Percentiles rank a stretch among this genome's conserved stretches.
These are phyloP conservation scores for Sisyra nigra DNA, from an alignment of 2,888 invertebrate genomes.

Conservation along the genomic window DNA sequence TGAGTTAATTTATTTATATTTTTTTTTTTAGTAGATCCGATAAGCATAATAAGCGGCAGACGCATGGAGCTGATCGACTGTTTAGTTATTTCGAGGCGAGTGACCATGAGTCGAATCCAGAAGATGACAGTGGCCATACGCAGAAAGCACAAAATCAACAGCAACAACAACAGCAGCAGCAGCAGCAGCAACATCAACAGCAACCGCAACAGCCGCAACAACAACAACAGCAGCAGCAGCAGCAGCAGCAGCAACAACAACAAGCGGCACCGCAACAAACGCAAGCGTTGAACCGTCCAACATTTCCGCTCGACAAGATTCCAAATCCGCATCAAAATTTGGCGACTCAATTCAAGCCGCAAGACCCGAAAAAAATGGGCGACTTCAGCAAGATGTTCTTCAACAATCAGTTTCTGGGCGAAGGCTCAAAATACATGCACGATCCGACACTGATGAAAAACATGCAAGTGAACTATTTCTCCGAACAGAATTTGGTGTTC, in stretches of 20 bases:
- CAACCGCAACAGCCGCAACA: neutral
- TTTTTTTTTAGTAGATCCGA: constrained; percentile 10
- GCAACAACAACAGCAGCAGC: constrained; percentile 1
- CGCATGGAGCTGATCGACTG: constrained; percentile 47
- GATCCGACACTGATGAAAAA: constrained; percentile 9
- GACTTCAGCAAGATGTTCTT: constrained; percentile 9
- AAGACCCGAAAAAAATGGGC: constrained; percentile 9
- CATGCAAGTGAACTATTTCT: constrained; percentile 9
- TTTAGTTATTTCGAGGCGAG: constrained; percentile 60
- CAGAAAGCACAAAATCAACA: constrained; percentile 2
- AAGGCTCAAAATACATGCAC: constrained; percentile 8
- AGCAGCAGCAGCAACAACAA: neutral
- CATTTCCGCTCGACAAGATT: constrained; percentile 6
- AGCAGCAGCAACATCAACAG: neutral
- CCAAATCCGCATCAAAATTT: constrained; percentile 14
- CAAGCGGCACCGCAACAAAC: constrained; percentile 3
- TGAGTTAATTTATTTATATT: neutral
- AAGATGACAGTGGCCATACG: constrained; percentile 24
- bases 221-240: neutral
- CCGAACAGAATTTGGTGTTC: constrained; percentile 8
- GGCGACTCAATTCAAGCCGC: constrained; percentile 7
- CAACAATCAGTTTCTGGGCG: constrained; percentile 9
- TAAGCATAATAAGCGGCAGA: constrained; percentile 7
- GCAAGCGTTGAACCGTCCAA: constrained; percentile 2
- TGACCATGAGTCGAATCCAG: constrained; percentile 45